Conservation (phyloP, 1,140 invertebrate species). For the Brachionus koreanus region DNA sequence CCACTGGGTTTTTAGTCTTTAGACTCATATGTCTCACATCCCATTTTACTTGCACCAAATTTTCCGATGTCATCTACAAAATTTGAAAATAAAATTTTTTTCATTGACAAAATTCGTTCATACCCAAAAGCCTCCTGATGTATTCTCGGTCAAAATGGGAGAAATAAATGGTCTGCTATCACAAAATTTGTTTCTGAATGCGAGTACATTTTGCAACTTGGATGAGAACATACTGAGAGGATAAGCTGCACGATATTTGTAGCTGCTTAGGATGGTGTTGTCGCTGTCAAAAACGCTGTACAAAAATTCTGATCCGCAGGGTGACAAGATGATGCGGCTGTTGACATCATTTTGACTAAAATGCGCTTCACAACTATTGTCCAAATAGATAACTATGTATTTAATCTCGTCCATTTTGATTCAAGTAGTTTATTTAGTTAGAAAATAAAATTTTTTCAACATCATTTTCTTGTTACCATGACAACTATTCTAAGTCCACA, state of each 20-base stretch:
- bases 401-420: slow-evolving; percentile 32
- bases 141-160: background rate
- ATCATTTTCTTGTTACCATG: background rate
- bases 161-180: slow-evolving; percentile 30
- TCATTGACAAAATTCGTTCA: background rate
- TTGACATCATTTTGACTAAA: background rate
- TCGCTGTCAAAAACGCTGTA: background rate
- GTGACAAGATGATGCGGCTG: background rate
- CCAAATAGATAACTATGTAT: slow-evolving; percentile 41
- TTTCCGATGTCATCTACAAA: slow-evolving; percentile 7
- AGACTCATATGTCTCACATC: slow-evolving; percentile 20
- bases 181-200: slow-evolving; percentile 19
- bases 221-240: background rate
- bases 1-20: background rate
- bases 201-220: background rate
- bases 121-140: background rate
- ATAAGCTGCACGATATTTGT: slow-evolving; percentile 37
- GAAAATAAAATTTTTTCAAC: background rate
- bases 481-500: background rate
- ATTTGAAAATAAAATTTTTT: background rate
- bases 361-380: slow-evolving; percentile 37
- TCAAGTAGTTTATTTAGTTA: background rate
- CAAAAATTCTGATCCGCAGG: slow-evolving; percentile 32
- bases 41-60: background rate
- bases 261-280: background rate